These are phyloP conservation scores for Heteronetta atricapilla DNA, from an alignment of 2,113 vertebrate species.

Conservation along the genomic window DNA sequence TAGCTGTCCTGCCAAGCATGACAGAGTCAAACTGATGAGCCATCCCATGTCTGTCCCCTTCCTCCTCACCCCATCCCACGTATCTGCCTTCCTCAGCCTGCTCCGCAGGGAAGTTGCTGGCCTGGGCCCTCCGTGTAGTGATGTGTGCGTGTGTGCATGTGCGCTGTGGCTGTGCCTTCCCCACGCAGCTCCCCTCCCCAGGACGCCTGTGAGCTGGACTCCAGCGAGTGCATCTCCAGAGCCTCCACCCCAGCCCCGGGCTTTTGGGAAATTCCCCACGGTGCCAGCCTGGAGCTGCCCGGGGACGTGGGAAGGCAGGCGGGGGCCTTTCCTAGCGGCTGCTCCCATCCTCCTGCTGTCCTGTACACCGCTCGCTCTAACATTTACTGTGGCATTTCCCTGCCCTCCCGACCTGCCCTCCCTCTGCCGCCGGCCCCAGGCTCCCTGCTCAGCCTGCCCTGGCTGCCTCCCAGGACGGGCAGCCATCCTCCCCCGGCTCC, in stretches of 20 bases:
- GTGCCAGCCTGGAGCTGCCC: not conserved
- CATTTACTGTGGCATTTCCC: not conserved
- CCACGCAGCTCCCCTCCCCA: not conserved
- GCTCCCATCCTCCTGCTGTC: not conserved
- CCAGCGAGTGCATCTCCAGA: rapidly evolving
- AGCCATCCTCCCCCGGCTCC: not conserved
- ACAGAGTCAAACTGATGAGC: not conserved
- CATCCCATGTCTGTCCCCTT: not conserved
- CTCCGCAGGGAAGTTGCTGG: rapidly evolving
- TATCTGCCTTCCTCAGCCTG: not conserved
- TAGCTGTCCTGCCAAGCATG: not conserved
- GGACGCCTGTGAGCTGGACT: not conserved
- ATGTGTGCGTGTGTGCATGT: not conserved
- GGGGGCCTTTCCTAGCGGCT: not conserved
- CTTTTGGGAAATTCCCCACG: not conserved
- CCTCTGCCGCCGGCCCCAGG: rapidly evolving
- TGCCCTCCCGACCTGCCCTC: not conserved
- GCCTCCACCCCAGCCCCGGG: not conserved
- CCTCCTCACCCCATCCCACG: not conserved
- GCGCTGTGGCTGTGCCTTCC: not conserved
- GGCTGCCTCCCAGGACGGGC: not conserved
- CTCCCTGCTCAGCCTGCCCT: not conserved
- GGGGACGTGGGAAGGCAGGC: not conserved
- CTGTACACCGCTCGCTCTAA: rapidly evolving
- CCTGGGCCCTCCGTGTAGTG: not conserved